These are phyloP conservation scores for Nephrotoma guestfalica DNA, from an alignment of 2,888 invertebrate genomes.

Conservation along the genomic window DNA sequence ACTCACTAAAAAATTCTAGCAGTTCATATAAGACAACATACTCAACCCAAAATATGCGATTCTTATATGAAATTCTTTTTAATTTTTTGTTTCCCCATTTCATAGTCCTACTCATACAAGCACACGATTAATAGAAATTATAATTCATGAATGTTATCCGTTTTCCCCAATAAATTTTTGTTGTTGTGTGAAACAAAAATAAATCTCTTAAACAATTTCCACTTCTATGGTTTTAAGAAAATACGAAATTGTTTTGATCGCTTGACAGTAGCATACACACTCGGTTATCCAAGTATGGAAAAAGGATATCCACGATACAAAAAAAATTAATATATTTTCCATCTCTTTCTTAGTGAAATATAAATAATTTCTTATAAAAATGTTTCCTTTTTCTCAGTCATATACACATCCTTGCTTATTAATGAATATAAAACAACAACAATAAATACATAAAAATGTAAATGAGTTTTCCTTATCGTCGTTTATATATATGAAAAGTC, in stretches of 20 bases:
- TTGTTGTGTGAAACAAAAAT: not conserved
- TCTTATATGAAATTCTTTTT: not conserved
- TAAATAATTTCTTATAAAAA: not conserved
- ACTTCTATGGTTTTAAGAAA: not conserved
- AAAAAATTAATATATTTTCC: not conserved
- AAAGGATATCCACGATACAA: not conserved
- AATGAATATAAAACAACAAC: not conserved
- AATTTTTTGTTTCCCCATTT: not conserved
- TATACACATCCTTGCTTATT: not conserved
- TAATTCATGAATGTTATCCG: not conserved
- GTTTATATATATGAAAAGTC: not conserved
- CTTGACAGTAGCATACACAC: not conserved
- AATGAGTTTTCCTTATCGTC: not conserved
- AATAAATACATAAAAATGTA: not conserved
- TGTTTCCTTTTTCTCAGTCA: not conserved
- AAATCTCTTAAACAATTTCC: not conserved
- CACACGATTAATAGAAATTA: not conserved
- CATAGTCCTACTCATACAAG: too few relatives aligned
- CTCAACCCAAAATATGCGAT: not conserved
- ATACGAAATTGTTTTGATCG: not conserved
- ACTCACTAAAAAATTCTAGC: not conserved
- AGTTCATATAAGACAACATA: not conserved
- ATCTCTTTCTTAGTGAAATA: not conserved
- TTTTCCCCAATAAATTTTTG: not conserved
- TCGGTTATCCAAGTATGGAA: not conserved